Percentiles rank a stretch among this genome's conserved stretches.
Conservation (phyloP, 2,113 vertebrate species). For the Salvelinus sp. region DNA sequence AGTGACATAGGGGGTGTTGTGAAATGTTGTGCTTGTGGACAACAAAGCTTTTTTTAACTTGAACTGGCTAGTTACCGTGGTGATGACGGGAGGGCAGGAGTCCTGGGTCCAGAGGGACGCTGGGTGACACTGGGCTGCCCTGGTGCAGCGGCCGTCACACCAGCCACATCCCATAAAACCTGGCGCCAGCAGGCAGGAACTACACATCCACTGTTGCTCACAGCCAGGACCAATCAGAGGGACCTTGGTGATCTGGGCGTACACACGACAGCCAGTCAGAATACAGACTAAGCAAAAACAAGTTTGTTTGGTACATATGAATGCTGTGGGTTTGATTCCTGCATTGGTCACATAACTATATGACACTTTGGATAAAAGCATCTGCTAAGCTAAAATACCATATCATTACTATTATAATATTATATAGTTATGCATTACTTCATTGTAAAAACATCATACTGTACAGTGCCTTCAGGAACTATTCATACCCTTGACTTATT, state of each 20-base stretch:
- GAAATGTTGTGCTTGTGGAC: too few relatives aligned
- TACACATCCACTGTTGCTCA: slow-evolving; percentile 86
- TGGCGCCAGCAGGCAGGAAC: slow-evolving; percentile 86
- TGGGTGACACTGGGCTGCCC: slow-evolving; percentile 66
- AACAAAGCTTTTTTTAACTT: too few relatives aligned
- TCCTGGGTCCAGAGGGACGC: slow-evolving; percentile 83
- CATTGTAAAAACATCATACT: too few relatives aligned
- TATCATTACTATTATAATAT: too few relatives aligned
- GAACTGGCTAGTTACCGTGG: slow-evolving; percentile 75
- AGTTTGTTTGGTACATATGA: too few relatives aligned
- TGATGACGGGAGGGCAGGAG: slow-evolving; percentile 81
- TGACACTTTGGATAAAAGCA: too few relatives aligned
- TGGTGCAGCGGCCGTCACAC: slow-evolving; percentile 83
- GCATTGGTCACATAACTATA: too few relatives aligned
- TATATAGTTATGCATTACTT: too few relatives aligned
- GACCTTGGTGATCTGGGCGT: slow-evolving; percentile 84
- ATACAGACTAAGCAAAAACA: background rate
- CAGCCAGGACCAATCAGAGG: slow-evolving; percentile 88
- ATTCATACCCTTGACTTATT: too few relatives aligned
- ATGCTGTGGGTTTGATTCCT: too few relatives aligned
- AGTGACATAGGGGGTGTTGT: background rate
- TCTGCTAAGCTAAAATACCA: too few relatives aligned
- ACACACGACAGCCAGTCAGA: background rate
- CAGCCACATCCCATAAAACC: slow-evolving; percentile 90
- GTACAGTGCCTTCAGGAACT: too few relatives aligned